Percentiles rank a stretch among this genome's conserved stretches.
Evolutionary conservation across 2,797 vertebrate species (phyloP).

Genomic region (Melanotaenia boesemani): DNA sequence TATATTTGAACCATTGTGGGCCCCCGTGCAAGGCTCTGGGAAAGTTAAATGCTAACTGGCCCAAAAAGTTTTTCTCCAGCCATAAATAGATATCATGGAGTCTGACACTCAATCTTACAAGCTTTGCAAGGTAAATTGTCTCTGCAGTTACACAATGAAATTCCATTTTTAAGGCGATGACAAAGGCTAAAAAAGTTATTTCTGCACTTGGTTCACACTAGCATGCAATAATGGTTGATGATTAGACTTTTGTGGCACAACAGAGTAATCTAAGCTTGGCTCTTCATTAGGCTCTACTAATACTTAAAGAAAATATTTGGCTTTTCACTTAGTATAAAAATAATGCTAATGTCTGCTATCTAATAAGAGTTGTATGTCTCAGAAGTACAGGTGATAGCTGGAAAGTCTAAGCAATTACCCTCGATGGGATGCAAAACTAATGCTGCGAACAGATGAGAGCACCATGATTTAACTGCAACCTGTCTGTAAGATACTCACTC

Average conservation of each 20-base stretch:
- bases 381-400: neutral
- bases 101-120: neutral
- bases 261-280: neutral
- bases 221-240: neutral
- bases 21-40: too few relatives aligned
- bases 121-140: neutral
- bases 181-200: neutral
- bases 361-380: neutral
- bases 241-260: neutral
- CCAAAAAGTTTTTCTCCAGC: neutral
- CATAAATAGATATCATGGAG: neutral
- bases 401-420: too few relatives aligned
- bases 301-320: neutral
- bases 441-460: too few relatives aligned
- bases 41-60: too few relatives aligned
- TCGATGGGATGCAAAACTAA: neutral
- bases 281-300: too few relatives aligned
- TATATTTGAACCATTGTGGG: too few relatives aligned
- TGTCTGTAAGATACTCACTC: slow-evolving; percentile 82
- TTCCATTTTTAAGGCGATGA: neutral
- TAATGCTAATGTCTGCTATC: neutral
- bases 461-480: neutral
- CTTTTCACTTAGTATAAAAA: neutral
- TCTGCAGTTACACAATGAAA: neutral
- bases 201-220: neutral